phyloP scores from a whole-genome alignment of 30 jellyfish, hydroid and myxozoan genomes.

The Mastigias papua region DNA sequence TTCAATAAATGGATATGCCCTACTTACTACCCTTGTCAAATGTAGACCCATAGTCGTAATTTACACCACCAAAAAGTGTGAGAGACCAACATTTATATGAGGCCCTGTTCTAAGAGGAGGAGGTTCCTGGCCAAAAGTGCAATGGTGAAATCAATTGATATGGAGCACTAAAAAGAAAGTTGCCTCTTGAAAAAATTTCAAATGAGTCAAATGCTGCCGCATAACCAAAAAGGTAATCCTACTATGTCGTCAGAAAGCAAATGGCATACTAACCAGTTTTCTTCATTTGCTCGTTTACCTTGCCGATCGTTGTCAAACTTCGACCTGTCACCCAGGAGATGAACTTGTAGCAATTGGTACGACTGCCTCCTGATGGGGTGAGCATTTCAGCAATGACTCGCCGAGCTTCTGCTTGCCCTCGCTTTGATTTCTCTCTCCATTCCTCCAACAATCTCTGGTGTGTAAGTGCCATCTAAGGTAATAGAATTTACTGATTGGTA shows the following conservation, averaged over 20 bases:
- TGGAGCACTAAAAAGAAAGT: neutral
- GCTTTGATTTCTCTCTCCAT: conserved; percentile 89
- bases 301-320: conserved; percentile 91
- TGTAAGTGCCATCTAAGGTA: conserved; percentile 84
- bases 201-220: neutral
- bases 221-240: neutral
- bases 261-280: conserved; percentile 75
- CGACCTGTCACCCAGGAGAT: conserved; percentile 93
- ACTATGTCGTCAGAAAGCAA: too few relatives aligned
- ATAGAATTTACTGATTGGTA: too few relatives aligned
- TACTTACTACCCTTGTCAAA: too few relatives aligned
- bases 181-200: neutral
- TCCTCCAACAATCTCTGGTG: conserved; percentile 78
- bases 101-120: too few relatives aligned
- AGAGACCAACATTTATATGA: too few relatives aligned
- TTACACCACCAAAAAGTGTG: too few relatives aligned
- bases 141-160: too few relatives aligned
- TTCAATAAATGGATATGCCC: too few relatives aligned
- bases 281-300: conserved; percentile 96
- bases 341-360: conserved; percentile 89
- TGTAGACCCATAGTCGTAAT: too few relatives aligned
- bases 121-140: too few relatives aligned
- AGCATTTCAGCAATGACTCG: conserved; percentile 97
- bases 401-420: conserved; percentile 97
- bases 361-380: conserved; percentile 98